Conservation (phyloP, 2,888 invertebrate genomes). For the Mesoligia furuncula region DNA sequence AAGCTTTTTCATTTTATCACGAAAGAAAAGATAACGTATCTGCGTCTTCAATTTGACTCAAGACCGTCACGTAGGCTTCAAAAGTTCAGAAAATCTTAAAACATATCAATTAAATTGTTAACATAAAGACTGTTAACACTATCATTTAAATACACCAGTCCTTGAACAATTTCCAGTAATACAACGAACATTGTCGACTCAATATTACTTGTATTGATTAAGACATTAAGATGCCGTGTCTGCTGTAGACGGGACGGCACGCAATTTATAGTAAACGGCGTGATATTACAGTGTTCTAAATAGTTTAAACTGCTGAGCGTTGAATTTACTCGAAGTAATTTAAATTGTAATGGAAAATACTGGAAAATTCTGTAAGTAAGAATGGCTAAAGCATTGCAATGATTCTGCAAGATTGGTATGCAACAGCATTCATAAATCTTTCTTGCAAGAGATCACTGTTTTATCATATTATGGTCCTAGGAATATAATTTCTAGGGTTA, state of each 20-base stretch:
- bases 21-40: not conserved
- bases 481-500: not conserved
- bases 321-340: slow-evolving; percentile 12
- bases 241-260: slow-evolving; percentile 23
- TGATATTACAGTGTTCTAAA: slow-evolving; percentile 36
- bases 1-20: not conserved
- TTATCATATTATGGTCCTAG: not conserved
- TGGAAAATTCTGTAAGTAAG: not conserved
- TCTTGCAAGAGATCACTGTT: not conserved
- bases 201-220: slow-evolving; percentile 50
- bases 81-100: not conserved
- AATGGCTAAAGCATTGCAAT: not conserved
- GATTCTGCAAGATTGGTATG: not conserved
- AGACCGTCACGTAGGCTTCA: too few species aligned
- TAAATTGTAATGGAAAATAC: not conserved
- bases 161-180: slow-evolving; percentile 10
- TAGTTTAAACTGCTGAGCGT: slow-evolving; percentile 17
- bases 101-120: not conserved
- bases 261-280: slow-evolving; percentile 40
- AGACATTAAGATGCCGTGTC: slow-evolving; percentile 55
- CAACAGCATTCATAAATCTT: not conserved
- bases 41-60: not conserved
- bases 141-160: not conserved
- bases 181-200: slow-evolving; percentile 22
- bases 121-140: not conserved